Evolutionary conservation across 1,140 invertebrate genomes (phyloP).

Genomic region (Drosophila willistoni): DNA sequence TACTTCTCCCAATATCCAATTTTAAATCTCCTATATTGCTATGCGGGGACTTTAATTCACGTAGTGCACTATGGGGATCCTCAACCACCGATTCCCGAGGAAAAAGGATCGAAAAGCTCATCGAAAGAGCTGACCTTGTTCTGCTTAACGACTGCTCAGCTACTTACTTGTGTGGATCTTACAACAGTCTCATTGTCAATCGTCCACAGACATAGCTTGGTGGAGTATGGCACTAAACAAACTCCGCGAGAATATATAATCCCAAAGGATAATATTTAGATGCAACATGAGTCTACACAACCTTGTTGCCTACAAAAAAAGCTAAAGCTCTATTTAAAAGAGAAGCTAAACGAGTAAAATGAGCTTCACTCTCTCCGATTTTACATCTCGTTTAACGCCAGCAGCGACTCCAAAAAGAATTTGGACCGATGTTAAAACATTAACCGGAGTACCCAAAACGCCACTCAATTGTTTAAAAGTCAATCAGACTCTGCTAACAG

Average conservation of each 20-base stretch:
- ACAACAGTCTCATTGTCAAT: too few species aligned
- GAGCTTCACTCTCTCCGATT: not conserved
- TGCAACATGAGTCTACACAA: not conserved
- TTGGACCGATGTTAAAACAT: not conserved
- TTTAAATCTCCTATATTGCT: too few species aligned
- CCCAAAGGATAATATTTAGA: not conserved
- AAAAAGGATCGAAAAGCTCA: not conserved
- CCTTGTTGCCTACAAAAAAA: not conserved
- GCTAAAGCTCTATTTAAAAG: not conserved
- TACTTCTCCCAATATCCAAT: not conserved
- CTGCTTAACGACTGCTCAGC: not conserved
- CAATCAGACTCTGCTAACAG: too few species aligned
- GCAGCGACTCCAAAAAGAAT: not conserved
- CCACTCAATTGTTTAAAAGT: not conserved
- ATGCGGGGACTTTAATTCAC: not conserved
- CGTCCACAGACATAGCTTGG: too few species aligned
- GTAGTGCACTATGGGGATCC: not conserved
- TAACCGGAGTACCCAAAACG: conserved; percentile 1
- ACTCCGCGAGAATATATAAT: not conserved
- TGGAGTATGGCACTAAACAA: too few species aligned
- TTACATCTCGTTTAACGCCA: not conserved
- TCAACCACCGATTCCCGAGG: not conserved
- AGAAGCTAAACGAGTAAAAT: not conserved
- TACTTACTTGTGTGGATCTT: too few species aligned
- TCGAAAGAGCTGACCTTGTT: not conserved